Base-by-base conservation (phyloP, 1,140 invertebrate species). In the Zaprionus capensis region DNA sequence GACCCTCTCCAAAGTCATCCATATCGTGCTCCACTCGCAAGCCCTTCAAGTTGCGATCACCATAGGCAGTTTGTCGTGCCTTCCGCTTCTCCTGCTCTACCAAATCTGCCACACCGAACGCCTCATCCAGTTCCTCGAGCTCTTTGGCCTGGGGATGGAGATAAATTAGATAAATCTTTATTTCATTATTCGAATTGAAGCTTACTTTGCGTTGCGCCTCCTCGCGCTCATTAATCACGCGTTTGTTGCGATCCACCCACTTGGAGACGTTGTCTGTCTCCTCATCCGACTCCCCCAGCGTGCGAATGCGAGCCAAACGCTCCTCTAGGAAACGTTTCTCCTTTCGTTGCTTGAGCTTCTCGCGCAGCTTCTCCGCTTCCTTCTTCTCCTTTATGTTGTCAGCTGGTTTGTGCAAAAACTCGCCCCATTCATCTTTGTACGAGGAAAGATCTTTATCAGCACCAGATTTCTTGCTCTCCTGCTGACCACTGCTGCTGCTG, bases 341-440 rank as follows among this genome's bases (percentile, higher is more conserved):
- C 84, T 96, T 96, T 59, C 95, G 94, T 72, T 95, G 94, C 36
- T 95, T 94, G 1, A 99, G 93, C 91, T 96, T 98, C 74, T 97
- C 96, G 49, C 96, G 95, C 2, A 99, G 83, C 91, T 98, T 97
- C 81, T 99, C 97, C 0, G 95, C 95, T 78, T 95, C 94, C 44
- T 95, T 94, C 82, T 97, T 96, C 34, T 97, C 94, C 22, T 95
- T 94, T 36, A 97, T 93, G 93, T 98, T 99, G 80, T 95, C 94
- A 6, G 98, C 97, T 15, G 98, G 98, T 92, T 97, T 97, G 93
- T 99, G 98, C 80, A 98, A 96, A 94, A 98, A 98, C 91, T 98
- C 97, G 57, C 97, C 96, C 91, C 97, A 94, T 90, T 97, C 97
- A 92, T 96, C 96, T 81, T 96, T 97, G n/a, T 95, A 93, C 36